Evolutionary conservation across 2,888 invertebrate species (phyloP).

Genomic region (Papilio gigon): DNA sequence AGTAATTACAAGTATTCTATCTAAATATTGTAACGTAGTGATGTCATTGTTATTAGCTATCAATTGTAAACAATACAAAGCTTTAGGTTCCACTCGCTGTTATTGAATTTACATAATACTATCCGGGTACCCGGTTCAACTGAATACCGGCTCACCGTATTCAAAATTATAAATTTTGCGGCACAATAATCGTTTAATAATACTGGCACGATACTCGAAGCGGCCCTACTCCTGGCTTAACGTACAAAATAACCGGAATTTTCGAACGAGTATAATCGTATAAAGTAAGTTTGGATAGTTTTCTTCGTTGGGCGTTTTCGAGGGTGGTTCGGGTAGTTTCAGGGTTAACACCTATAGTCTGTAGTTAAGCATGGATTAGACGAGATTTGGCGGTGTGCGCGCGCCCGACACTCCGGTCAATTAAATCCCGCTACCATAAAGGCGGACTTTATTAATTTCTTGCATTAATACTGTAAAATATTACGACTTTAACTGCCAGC

Average conservation of each 20-base stretch:
- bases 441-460: constrained; percentile 57
- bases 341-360: constrained; percentile 77
- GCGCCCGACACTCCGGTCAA: constrained; percentile 69
- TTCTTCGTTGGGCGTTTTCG: constrained; percentile 63
- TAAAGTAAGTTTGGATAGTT: constrained; percentile 77
- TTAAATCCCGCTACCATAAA: constrained; percentile 70
- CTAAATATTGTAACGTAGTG: constrained; percentile 17
- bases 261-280: constrained; percentile 57
- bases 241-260: constrained; percentile 61
- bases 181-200: constrained; percentile 70
- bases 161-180: constrained; percentile 68
- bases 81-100: constrained; percentile 50
- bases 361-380: constrained; percentile 78
- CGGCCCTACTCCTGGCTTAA: constrained; percentile 40
- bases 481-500: not conserved
- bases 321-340: constrained; percentile 50
- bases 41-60: constrained; percentile 50
- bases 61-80: constrained; percentile 60
- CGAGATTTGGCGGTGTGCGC: constrained; percentile 70
- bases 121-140: constrained; percentile 59
- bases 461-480: constrained; percentile 28
- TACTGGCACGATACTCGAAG: constrained; percentile 52
- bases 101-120: constrained; percentile 73
- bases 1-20: not conserved
- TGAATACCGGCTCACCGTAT: constrained; percentile 51